phyloP scores from a whole-genome alignment of 2,797 vertebrate species.

The Rachycentron canadum region DNA sequence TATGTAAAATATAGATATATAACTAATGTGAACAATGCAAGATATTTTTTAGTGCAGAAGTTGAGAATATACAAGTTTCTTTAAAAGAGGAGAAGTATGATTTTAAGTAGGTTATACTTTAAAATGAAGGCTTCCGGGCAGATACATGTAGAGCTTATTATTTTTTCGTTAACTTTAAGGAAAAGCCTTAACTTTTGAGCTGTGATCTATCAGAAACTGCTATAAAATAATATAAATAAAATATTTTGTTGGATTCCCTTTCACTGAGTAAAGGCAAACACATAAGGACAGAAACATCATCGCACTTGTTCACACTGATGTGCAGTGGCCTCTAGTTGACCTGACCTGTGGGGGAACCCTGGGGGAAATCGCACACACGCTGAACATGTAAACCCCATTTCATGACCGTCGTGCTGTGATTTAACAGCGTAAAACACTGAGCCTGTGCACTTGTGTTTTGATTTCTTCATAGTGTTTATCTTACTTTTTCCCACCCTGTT shows the following conservation, averaged over 20 bases:
- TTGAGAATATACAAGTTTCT: neutral
- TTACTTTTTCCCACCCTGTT: too few species aligned
- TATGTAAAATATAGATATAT: neutral
- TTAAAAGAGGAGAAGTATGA: neutral
- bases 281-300: neutral
- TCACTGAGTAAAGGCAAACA: neutral
- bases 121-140: neutral
- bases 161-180: neutral
- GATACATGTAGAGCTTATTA: neutral
- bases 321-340: neutral
- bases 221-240: too few species aligned
- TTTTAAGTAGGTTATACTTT: neutral
- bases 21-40: neutral
- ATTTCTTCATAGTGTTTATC: too few species aligned
- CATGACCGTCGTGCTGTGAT: too few species aligned
- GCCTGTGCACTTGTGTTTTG: neutral
- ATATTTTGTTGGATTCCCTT: neutral
- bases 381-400: neutral
- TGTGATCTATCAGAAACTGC: neutral
- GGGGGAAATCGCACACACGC: neutral
- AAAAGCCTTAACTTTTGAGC: neutral
- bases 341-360: too few species aligned
- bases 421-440: neutral
- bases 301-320: neutral
- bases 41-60: neutral